phyloP scores from a whole-genome alignment of 2,888 invertebrate species.

The Ganaspis brasiliensis region DNA sequence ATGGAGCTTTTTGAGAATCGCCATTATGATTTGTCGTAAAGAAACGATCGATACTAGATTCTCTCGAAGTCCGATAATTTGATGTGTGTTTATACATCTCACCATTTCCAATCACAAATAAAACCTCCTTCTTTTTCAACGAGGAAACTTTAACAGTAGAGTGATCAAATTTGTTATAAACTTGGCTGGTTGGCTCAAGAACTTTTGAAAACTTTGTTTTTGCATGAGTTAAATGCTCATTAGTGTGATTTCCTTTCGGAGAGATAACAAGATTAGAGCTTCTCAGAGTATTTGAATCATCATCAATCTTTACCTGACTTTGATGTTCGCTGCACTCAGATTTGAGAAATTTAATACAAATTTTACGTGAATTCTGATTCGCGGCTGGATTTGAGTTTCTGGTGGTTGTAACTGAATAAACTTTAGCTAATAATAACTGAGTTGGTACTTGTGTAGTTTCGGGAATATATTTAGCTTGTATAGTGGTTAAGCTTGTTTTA shows the following conservation, averaged over 20 bases:
- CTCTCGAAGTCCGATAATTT: not conserved
- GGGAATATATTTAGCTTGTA: not conserved
- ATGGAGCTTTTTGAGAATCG: not conserved
- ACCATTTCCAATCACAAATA: not conserved
- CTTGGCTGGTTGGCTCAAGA: not conserved
- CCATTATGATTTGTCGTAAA: not conserved
- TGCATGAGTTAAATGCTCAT: not conserved
- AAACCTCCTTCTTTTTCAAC: not conserved
- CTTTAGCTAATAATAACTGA: conserved; percentile 5
- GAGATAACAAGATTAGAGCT: not conserved
- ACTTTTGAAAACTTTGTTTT: conserved; percentile 1
- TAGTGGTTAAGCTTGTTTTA: not conserved
- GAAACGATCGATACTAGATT: not conserved
- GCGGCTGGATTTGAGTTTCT: not conserved
- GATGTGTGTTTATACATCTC: not conserved
- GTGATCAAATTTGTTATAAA: conserved; percentile 1
- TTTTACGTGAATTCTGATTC: not conserved
- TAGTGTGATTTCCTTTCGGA: not conserved
- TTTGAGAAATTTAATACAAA: not conserved
- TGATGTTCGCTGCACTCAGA: not conserved
- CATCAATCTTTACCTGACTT: conserved; percentile 1
- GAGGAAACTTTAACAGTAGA: not conserved
- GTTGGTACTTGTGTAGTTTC: not conserved
- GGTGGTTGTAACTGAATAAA: not conserved
- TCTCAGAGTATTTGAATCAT: not conserved